Percentiles rank a stretch among this genome's conserved stretches.
Conservation (phyloP, 2,113 vertebrate species). For the Tenebrosternarchus preto region DNA sequence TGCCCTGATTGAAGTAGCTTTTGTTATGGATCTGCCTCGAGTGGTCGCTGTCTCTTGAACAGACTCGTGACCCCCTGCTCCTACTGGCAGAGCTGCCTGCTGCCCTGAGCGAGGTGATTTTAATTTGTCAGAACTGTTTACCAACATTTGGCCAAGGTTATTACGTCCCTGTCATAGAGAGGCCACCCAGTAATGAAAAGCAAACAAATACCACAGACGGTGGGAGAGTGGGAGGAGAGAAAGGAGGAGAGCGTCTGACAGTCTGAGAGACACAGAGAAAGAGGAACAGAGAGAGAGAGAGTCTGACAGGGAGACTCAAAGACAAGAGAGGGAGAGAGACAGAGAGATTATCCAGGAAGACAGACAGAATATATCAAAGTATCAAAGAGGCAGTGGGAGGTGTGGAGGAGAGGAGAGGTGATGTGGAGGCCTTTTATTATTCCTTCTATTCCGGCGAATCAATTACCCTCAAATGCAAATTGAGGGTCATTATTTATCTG, state of each 20-base stretch:
- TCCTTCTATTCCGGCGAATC: conserved; percentile 74
- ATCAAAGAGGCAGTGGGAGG: conserved; percentile 25
- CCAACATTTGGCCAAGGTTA: conserved; percentile 76
- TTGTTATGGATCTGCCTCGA: conserved; percentile 47
- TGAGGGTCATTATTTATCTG: conserved; percentile 69
- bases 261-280: background rate
- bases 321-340: conserved; percentile 36
- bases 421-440: conserved; percentile 69
- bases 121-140: conserved; percentile 83
- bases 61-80: conserved; percentile 43
- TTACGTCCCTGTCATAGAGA: conserved; percentile 74
- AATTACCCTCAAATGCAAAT: conserved; percentile 77
- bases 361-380: conserved; percentile 28
- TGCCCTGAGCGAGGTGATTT: conserved; percentile 67
- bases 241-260: background rate
- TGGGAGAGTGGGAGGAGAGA: conserved; percentile 14
- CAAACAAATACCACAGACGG: conserved; percentile 70
- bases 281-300: background rate
- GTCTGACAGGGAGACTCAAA: background rate
- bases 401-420: background rate
- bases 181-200: conserved; percentile 76
- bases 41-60: conserved; percentile 33
- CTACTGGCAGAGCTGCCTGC: conserved; percentile 27
- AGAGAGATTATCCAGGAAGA: conserved; percentile 27
- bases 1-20: conserved; percentile 47